phyloP scores from a whole-genome alignment of 2,113 vertebrate species.

The Delphinus delphis region DNA sequence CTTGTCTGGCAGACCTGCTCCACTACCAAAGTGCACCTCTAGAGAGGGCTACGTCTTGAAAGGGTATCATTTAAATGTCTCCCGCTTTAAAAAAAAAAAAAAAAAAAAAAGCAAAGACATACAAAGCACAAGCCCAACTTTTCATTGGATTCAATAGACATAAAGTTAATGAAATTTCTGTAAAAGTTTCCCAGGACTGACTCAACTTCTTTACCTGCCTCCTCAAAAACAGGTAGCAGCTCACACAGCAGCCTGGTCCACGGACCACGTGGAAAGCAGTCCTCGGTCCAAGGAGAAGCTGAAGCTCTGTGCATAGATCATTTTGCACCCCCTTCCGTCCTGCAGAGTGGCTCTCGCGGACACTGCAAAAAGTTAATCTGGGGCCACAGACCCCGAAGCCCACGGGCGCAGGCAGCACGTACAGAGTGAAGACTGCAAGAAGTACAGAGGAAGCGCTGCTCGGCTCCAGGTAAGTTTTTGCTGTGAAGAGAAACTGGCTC shows the following conservation, averaged over 20 bases:
- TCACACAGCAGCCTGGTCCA: fast-evolving
- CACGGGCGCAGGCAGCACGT: not conserved
- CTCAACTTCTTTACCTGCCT: not conserved
- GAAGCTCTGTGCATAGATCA: not conserved
- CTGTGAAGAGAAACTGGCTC: no score
- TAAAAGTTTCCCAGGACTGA: not conserved
- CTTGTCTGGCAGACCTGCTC: not conserved
- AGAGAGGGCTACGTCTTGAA: not conserved
- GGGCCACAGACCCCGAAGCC: not conserved
- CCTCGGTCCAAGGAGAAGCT: not conserved
- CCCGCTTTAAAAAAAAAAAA: no score
- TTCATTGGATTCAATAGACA: no score
- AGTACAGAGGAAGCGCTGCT: not conserved
- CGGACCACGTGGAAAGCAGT: not conserved
- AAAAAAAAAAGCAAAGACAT: no score
- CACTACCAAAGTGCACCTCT: not conserved
- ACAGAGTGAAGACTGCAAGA: not conserved
- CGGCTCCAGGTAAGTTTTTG: no score
- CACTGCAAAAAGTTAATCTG: not conserved
- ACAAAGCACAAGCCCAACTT: no score
- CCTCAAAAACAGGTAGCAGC: not conserved
- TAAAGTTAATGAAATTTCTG: not conserved
- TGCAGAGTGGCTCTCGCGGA: not conserved
- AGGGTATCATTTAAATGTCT: not conserved
- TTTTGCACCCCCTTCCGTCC: fast-evolving